Evolutionary conservation across 1,140 invertebrate species (phyloP).

Genomic region (Aethina tumida): DNA sequence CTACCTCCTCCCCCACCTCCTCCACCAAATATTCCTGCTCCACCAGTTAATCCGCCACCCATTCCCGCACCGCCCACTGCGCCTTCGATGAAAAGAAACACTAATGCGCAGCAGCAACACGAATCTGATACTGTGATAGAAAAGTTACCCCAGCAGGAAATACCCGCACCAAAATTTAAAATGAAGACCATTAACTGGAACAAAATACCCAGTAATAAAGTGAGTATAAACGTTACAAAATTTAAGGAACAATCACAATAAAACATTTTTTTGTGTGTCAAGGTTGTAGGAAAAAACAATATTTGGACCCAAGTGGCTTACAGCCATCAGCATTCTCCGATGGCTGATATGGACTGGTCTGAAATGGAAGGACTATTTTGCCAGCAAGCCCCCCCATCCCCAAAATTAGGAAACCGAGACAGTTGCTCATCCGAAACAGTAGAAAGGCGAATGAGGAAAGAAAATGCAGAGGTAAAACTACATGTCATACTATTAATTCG

Average conservation of each 20-base stretch:
- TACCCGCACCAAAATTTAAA: conserved; percentile 79
- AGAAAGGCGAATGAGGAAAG: conserved; percentile 52
- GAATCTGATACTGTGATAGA: conserved; percentile 24
- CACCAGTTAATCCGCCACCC: conserved; percentile 27
- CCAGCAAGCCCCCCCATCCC: conserved; percentile 60
- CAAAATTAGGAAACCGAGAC: conserved; percentile 42
- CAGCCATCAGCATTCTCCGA: conserved; percentile 70
- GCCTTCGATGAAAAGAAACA: too few relatives aligned
- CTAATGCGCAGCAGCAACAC: too few relatives aligned
- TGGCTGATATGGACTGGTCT: conserved; percentile 76
- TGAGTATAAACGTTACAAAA: conserved; percentile 31
- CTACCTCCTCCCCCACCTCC: conserved; percentile 37
- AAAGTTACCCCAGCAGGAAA: conserved; percentile 73
- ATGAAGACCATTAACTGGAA: conserved; percentile 95
- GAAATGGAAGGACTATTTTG: conserved; percentile 90
- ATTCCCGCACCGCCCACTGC: conserved; percentile 30
- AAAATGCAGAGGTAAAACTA: conserved; percentile 47
- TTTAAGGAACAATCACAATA: conserved; percentile 7
- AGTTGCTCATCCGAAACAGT: conserved; percentile 35
- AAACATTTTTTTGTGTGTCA: conserved; percentile 9
- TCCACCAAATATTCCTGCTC: conserved; percentile 39
- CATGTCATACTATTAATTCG: neutral
- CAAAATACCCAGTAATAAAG: conserved; percentile 81
- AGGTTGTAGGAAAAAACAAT: conserved; percentile 77
- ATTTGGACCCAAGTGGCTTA: conserved; percentile 86